Conservation (phyloP, 2,888 invertebrate species). For the Catocala fraxini region DNA sequence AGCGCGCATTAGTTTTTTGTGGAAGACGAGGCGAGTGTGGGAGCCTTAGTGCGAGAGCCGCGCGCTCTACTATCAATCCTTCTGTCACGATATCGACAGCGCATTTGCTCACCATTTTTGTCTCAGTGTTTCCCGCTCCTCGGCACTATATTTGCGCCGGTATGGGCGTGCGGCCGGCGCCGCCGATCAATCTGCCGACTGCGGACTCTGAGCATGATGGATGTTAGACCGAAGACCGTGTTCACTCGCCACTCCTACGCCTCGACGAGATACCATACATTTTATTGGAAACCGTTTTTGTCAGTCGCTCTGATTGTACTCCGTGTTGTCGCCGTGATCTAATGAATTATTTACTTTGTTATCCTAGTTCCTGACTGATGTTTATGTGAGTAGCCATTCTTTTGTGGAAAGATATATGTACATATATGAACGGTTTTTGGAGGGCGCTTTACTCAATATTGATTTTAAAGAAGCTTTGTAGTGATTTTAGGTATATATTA, state of each 20-base stretch:
- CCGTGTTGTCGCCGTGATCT: conserved; percentile 63
- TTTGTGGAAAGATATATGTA: conserved; percentile 45
- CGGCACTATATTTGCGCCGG: conserved; percentile 61
- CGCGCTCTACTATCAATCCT: conserved; percentile 80
- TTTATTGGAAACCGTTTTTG: conserved; percentile 66
- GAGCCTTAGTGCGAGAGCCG: conserved; percentile 34
- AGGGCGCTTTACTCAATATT: conserved; percentile 29
- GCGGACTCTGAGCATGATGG: conserved; percentile 79
- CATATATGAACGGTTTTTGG: conserved; percentile 41
- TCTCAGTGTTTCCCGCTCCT: conserved; percentile 71
- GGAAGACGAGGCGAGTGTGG: conserved; percentile 29
- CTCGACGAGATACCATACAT: conserved; percentile 71
- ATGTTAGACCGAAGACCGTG: conserved; percentile 66
- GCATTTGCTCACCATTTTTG: conserved; percentile 85
- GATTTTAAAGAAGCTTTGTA: conserved; percentile 29
- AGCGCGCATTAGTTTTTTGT: conserved; percentile 39
- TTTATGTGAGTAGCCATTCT: conserved; percentile 59
- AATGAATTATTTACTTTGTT: conserved; percentile 77
- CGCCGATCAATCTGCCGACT: conserved; percentile 80
- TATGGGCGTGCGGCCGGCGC: conserved; percentile 62
- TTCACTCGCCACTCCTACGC: conserved; percentile 56
- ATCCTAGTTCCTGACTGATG: conserved; percentile 59
- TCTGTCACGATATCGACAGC: conserved; percentile 83
- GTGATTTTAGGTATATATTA: background rate
- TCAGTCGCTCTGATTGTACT: conserved; percentile 61